These are phyloP conservation scores for Drosophila orosa DNA, from an alignment of 1,140 invertebrate species.

Conservation along the genomic window DNA sequence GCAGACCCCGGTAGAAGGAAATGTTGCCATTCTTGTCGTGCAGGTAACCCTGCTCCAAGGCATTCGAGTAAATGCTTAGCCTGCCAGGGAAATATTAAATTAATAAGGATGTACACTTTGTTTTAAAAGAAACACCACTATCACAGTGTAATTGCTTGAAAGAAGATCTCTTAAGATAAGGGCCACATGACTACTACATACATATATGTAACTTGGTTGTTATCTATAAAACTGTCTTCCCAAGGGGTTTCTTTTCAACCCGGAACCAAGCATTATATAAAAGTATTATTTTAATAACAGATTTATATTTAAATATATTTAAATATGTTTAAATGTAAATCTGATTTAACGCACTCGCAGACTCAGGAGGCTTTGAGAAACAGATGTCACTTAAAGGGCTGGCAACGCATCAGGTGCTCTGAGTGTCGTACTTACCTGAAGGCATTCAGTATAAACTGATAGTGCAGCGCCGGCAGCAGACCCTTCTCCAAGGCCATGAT, in stretches of 20 bases:
- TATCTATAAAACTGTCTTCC: background rate
- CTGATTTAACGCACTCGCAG: background rate
- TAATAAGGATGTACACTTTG: background rate
- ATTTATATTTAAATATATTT: background rate
- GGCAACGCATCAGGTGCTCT: no score
- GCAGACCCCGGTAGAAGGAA: conserved; percentile 9
- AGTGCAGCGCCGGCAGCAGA: conserved; percentile 90
- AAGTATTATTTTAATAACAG: no score
- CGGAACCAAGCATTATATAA: no score
- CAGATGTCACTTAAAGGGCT: background rate
- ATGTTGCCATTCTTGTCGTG: conserved; percentile 1
- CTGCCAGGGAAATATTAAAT: background rate
- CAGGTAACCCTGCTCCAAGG: conserved; percentile 20
- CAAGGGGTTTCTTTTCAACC: background rate
- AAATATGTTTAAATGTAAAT: background rate
- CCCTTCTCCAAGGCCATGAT: conserved; percentile 93
- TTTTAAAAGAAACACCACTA: background rate
- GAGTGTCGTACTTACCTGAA: conserved; percentile 85
- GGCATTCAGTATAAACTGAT: conserved; percentile 86
- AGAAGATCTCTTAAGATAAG: background rate
- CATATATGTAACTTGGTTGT: background rate
- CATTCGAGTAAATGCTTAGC: conserved; percentile 14
- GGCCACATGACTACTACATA: background rate
- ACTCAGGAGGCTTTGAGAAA: background rate
- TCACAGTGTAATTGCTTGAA: background rate